phyloP scores from a whole-genome alignment of 2,113 vertebrate genomes.

The Turnix velox region DNA sequence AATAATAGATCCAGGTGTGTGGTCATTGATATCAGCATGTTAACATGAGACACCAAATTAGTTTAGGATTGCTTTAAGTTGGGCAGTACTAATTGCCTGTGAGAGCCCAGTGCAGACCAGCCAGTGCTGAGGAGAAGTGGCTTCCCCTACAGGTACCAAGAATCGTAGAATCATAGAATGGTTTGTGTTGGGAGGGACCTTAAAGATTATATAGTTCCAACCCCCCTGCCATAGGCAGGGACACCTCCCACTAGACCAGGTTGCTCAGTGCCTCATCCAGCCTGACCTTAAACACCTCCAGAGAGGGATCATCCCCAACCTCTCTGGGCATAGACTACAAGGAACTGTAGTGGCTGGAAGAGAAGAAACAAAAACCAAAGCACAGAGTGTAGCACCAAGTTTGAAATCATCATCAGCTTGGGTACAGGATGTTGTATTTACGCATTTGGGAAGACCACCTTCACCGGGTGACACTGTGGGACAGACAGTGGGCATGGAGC shows the following conservation, averaged over 20 bases:
- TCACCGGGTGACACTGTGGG: not conserved
- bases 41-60: not conserved
- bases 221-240: too few species aligned
- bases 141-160: not conserved
- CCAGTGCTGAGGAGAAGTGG: not conserved
- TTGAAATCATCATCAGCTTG: not conserved
- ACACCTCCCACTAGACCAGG: too few species aligned
- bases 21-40: not conserved
- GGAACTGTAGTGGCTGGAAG: not conserved
- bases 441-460: not conserved
- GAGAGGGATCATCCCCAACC: too few species aligned
- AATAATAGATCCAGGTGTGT: not conserved
- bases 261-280: too few species aligned
- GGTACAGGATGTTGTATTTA: not conserved
- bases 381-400: not conserved
- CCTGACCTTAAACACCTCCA: too few species aligned
- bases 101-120: not conserved
- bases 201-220: too few species aligned
- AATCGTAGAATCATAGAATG: too few species aligned
- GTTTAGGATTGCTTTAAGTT: slow-evolving; percentile 21
- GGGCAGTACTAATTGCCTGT: not conserved
- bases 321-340: too few species aligned
- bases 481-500: rapidly evolving
- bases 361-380: not conserved
- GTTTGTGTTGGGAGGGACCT: too few species aligned